Base-by-base conservation (phyloP, 2,113 vertebrate species). In the Cisticola juncidis region DNA sequence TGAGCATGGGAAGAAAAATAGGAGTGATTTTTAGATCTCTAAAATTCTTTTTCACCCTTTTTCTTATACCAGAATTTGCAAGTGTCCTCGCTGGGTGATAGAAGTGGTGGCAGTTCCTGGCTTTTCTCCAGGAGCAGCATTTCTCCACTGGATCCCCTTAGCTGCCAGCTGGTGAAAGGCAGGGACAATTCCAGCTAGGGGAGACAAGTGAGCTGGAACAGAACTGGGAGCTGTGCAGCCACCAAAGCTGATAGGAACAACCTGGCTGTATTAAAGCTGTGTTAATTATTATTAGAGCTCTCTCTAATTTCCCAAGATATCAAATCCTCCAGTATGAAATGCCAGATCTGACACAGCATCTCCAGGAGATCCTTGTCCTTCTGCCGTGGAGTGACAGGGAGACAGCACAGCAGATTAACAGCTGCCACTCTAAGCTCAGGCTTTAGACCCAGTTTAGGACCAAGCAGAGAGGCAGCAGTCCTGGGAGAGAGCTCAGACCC, bases 321-420 rank as follows among this genome's bases (percentile, higher is more conserved):
- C 50, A 62, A 47, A 73, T 25, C 12, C 4, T 45, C 74, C 17
- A 8, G 9, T 35, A 21, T 20, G 44, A 74, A 26, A 48, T 38
- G 5, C 2, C 28, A 82, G 28, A 64, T 19, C 31, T n/a, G 47
- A n/a, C 29, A 17, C 44, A 86, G 22, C 16, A 17, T 29, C 40
- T 83, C 24, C 56, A 54, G 40, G 22, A 83, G 21, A 70, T 45
- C 24, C 28, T 33, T 79, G 50, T 11, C 14, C 61, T 56, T 69
- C 45, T 83, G 28, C 51, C 42, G n/a, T 5, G 2, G 35, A 51
- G 6, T 81, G 35, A 44, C 24, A 66, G 56, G 18, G 31, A 84
- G 7, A 21, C 0, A 65, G 38, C 20, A 42, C 8, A 65, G 25
- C 0, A 0, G 47, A 45, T 6, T 56, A 33, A 38, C 29, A 25